Conservation (phyloP, 2,113 vertebrate species). For the Nannospalax galili region DNA sequence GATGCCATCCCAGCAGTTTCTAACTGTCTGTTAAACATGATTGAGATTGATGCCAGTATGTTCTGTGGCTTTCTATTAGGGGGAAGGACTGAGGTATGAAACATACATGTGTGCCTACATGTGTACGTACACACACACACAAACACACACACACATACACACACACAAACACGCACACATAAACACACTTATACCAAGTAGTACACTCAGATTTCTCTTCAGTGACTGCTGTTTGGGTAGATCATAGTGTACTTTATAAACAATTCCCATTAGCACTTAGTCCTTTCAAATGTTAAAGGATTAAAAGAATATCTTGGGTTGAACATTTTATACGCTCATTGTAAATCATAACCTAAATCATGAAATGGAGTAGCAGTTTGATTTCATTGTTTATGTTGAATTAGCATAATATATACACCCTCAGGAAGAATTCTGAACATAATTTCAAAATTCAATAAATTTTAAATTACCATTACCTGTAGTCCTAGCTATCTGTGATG, state of each 20-base stretch:
- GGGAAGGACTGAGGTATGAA: neutral
- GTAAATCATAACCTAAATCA: neutral
- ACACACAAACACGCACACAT: neutral
- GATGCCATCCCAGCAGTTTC: slow-evolving; percentile 20
- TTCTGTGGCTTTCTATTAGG: slow-evolving; percentile 23
- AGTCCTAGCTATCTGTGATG: neutral
- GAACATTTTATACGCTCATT: neutral
- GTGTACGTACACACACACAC: neutral
- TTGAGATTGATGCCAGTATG: neutral
- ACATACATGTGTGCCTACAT: neutral
- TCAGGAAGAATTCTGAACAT: neutral
- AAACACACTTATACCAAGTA: neutral
- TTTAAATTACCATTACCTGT: neutral
- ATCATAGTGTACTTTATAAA: neutral
- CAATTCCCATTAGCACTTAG: neutral
- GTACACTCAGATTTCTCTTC: neutral
- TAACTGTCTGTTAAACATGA: slow-evolving; percentile 10
- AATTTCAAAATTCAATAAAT: slow-evolving; percentile 4
- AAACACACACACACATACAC: too few species aligned
- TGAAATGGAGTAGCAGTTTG: neutral
- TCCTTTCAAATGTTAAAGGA: neutral
- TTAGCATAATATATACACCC: neutral
- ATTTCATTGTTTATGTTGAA: neutral
- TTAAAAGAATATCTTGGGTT: neutral
- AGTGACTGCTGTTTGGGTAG: neutral